Percentiles rank a stretch among this genome's conserved stretches.
phyloP scores from a whole-genome alignment of 2,888 invertebrate species.

The Erebia palarica region DNA sequence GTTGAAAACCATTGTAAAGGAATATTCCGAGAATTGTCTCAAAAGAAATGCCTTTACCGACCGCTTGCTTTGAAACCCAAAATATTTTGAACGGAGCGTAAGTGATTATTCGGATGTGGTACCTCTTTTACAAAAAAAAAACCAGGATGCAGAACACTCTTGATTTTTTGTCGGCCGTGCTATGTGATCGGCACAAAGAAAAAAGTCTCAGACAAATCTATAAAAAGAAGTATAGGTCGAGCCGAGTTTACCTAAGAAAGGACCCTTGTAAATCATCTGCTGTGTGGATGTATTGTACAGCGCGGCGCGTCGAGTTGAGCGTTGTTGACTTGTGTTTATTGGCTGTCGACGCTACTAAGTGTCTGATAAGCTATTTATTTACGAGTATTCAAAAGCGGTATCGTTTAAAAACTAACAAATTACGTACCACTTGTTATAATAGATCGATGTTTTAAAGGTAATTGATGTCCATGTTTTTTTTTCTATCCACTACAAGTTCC shows the following conservation, averaged over 20 bases:
- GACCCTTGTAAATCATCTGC: conserved; percentile 82
- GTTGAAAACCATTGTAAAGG: conserved; percentile 48
- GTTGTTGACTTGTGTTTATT: conserved; percentile 80
- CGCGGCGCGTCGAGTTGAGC: conserved; percentile 65
- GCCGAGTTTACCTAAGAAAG: conserved; percentile 79
- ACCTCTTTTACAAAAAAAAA: conserved; percentile 76
- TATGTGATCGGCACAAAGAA: conserved; percentile 76
- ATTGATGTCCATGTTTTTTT: neutral
- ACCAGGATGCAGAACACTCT: conserved; percentile 77
- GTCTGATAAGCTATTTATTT: conserved; percentile 69
- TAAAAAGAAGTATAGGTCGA: conserved; percentile 79
- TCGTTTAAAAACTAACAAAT: conserved; percentile 36
- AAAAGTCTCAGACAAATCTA: conserved; percentile 75
- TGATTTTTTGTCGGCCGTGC: conserved; percentile 72
- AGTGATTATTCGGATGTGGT: conserved; percentile 82
- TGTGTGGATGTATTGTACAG: conserved; percentile 76
- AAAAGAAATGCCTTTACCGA: conserved; percentile 67
- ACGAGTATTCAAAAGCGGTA: conserved; percentile 62
- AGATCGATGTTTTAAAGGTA: conserved; percentile 1
- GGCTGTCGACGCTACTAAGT: conserved; percentile 75
- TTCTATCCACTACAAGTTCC: no score
- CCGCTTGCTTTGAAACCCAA: conserved; percentile 72
- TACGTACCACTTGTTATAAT: neutral
- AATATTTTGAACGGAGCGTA: conserved; percentile 80
- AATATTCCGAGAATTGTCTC: conserved; percentile 67